Percentiles rank a stretch among this genome's conserved stretches.
Evolutionary conservation across 1,140 invertebrate genomes (phyloP).

Genomic region (Formica selysi): DNA sequence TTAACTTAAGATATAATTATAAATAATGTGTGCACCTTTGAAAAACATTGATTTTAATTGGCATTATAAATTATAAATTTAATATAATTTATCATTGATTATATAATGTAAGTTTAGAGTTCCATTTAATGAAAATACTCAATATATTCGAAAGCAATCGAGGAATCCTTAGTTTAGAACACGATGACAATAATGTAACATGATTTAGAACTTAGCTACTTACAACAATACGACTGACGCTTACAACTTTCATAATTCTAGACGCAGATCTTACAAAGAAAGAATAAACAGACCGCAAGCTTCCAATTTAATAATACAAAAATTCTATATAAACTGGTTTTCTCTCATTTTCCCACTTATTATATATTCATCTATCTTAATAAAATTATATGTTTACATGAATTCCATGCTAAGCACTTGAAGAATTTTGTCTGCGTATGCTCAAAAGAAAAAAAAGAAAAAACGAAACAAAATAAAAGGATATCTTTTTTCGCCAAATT

Average conservation of each 20-base stretch:
- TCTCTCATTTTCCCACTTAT: conserved; percentile 48
- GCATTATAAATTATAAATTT: conserved; percentile 32
- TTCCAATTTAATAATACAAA: conserved; percentile 64
- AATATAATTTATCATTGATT: conserved; percentile 30
- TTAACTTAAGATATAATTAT: conserved; percentile 31
- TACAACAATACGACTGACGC: conserved; percentile 68
- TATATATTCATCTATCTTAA: conserved; percentile 28
- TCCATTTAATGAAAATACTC: conserved; percentile 45
- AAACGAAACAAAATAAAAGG: conserved; percentile 58
- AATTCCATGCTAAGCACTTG: conserved; percentile 45
- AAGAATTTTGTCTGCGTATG: conserved; percentile 60
- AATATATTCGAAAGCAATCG: conserved; percentile 64
- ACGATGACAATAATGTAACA: conserved; percentile 58
- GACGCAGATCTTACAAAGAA: conserved; percentile 67
- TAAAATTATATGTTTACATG: conserved; percentile 62
- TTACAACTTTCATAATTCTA: conserved; percentile 69
- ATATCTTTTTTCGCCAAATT: conserved; percentile 35
- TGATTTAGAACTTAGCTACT: conserved; percentile 71
- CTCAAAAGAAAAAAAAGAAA: conserved; percentile 43
- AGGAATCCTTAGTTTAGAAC: conserved; percentile 67
- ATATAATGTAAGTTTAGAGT: conserved; percentile 37
- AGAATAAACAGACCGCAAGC: conserved; percentile 36
- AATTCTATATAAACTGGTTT: conserved; percentile 53
- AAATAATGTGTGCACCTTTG: conserved; percentile 33
- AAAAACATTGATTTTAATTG: conserved; percentile 39